Percentiles rank a stretch among this genome's conserved stretches.
phyloP scores from a whole-genome alignment of 2,797 vertebrate species.

The Thamnophis elegans region DNA sequence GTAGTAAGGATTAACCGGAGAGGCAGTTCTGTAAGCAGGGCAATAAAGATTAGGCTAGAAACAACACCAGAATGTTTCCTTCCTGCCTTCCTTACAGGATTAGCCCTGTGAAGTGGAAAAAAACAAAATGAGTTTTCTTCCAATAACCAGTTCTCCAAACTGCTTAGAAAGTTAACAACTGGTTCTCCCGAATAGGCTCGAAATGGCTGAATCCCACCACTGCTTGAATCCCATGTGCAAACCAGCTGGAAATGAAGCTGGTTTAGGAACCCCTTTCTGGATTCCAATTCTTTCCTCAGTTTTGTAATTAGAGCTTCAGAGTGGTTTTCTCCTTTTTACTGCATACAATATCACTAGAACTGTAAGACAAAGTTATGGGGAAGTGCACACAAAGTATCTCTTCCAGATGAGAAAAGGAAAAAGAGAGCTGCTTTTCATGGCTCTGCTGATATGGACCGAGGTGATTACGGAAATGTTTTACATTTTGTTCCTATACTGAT shows the following conservation, averaged over 20 bases:
- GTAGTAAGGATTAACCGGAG: too few species aligned
- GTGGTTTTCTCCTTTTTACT: not conserved
- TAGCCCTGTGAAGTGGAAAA: too few species aligned
- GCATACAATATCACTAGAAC: not conserved
- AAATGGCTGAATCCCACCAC: too few species aligned
- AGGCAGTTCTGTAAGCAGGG: too few species aligned
- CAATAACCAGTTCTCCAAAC: too few species aligned
- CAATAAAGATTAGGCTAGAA: too few species aligned
- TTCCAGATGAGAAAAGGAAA: not conserved
- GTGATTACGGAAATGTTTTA: not conserved
- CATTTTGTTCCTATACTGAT: not conserved
- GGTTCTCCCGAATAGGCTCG: too few species aligned
- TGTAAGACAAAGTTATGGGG: not conserved
- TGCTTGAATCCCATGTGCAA: too few species aligned
- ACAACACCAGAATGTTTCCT: too few species aligned
- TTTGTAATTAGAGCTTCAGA: not conserved
- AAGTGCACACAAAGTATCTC: not conserved
- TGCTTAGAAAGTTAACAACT: too few species aligned
- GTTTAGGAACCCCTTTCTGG: not conserved
- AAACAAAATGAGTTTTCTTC: too few species aligned
- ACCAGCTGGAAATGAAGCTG: not conserved
- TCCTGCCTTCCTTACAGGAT: too few species aligned
- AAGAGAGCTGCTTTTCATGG: not conserved
- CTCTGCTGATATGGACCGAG: not conserved
- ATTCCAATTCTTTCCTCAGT: not conserved